Base-by-base conservation (phyloP, 1,140 invertebrate species). In the Drosophila tsacasi region DNA sequence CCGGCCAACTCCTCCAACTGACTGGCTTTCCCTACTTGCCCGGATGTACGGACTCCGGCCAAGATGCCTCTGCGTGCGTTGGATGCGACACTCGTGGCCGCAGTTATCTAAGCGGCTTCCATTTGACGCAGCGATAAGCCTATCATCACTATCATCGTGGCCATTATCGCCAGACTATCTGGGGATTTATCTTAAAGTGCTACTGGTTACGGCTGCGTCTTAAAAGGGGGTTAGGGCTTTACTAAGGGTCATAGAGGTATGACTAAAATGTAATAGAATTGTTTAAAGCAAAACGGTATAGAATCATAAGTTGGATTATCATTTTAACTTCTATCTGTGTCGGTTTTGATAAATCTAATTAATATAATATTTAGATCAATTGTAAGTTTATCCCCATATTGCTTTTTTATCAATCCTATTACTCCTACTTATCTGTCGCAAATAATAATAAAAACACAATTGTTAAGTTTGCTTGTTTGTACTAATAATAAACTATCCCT, bases 41-140 rank as follows among this genome's bases (percentile, higher is more conserved):
- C 30, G 62, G 40, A 37, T 63, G 37, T 39, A 42, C 32, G 37
- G 39, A 67, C 46, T 50, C 30, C 9, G 39, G 49, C 17, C 17
- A 42, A 50, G 37, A 44, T 46, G 25, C 4, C 60, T 52, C 44
- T 77, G 54, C 54, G 58, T 61, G 66, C 71, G 65, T 71, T 76
- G 71, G 65, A 75, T 85, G 83, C 84, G 84, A 42, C 84, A 87
- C 73, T 75, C 68, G 64, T 30, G 50, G 23, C 42, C 42, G 63
- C 35, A 83, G 40, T 89, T 87, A 87, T 89, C 84, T 87, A 87
- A 87, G 66, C 72, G 67, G 54, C 65, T 84, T 65, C 46, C 72
- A 50, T 80, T 84, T 87, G 85, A 72, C 84, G 85, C 85, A 89
- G 84, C 68, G 84, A 87, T 90, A 87, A 87, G 73, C 39, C 13